Conservation (phyloP, 2,797 vertebrate species). For the Tokudaia tokunoshimensis region DNA sequence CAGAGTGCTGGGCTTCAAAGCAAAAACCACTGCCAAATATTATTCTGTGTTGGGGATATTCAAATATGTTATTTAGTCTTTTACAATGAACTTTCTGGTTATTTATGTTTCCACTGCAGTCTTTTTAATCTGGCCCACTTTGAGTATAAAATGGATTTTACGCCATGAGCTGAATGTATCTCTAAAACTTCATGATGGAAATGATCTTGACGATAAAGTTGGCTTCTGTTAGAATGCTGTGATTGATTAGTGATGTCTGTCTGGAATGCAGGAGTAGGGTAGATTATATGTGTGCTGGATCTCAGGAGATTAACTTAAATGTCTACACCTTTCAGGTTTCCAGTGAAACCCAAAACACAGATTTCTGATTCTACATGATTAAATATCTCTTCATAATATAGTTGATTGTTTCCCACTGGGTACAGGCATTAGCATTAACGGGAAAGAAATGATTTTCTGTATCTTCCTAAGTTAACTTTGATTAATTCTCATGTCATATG, state of each 20-base stretch:
- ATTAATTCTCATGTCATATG: not conserved
- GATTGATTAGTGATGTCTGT: not conserved
- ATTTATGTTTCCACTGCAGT: not conserved
- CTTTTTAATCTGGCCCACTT: not conserved
- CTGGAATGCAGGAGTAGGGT: not conserved
- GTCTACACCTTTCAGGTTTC: not conserved
- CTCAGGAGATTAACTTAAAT: not conserved
- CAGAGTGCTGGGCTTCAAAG: no score
- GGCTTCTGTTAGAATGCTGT: no score
- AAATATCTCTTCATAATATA: not conserved
- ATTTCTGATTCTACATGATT: not conserved
- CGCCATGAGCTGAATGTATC: not conserved
- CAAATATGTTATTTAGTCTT: not conserved
- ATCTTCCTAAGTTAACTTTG: not conserved
- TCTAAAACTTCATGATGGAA: not conserved
- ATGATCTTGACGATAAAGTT: not conserved
- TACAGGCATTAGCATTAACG: not conserved
- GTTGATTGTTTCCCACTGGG: not conserved
- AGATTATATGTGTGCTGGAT: not conserved
- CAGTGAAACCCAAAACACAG: not conserved
- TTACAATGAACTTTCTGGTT: not conserved
- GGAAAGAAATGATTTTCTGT: not conserved
- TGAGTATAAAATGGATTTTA: not conserved
- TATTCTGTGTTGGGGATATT: not conserved
- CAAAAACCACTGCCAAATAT: not conserved